Evolutionary conservation across 2,797 vertebrate species (phyloP), one percentile per base, ranked within the genome.

Genomic region (Coranthus polyacanthus): DNA sequence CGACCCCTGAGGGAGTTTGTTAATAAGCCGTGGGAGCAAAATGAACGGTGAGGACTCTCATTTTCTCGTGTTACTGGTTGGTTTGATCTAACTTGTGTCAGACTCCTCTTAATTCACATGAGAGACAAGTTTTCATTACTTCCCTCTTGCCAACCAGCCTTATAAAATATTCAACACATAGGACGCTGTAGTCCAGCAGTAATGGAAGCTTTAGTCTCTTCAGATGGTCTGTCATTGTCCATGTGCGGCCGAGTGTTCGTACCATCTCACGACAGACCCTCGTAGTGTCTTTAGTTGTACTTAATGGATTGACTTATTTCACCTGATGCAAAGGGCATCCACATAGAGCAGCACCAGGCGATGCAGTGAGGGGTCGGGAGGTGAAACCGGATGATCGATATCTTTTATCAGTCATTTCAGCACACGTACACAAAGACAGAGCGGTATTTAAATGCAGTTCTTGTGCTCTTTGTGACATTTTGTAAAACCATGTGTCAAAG

Each of bases 41-140:
- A 45, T 24, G 56, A 78, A 41, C n/a, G 18, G 17, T 22, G 38
- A 62, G 41, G 56, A 32, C 22, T 45, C 43, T 68, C 38, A 51
- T 75, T 61, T 59, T 51, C 67, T 50, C 9, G 4, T 73, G 76
- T 78, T 67, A 70, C 68, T 22, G 55, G 36, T 16, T 8, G 39
- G 61, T 79, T 71, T 78, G 62, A 70, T 72, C 69, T 50, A 8
- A 52, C 57, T 61, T 68, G 37, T 65, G 62, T 77, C 69, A 62
- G 54, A 41, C 29, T 49, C 34, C 26, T 51, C 56, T 55, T 49
- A 63, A 57, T 60, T 62, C 60, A 68, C 58, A 58, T 6, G 0
- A 37, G 54, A 75, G 45, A 63, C 65, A 75, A 44, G 57, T 54
- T 53, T 57, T 47, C 57, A 72, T 67, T 55, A 42, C 36, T 54